Percentiles rank a stretch among this genome's conserved stretches.
Conservation (phyloP, 2,113 vertebrate species). For the Neomonachus schauinslandi region DNA sequence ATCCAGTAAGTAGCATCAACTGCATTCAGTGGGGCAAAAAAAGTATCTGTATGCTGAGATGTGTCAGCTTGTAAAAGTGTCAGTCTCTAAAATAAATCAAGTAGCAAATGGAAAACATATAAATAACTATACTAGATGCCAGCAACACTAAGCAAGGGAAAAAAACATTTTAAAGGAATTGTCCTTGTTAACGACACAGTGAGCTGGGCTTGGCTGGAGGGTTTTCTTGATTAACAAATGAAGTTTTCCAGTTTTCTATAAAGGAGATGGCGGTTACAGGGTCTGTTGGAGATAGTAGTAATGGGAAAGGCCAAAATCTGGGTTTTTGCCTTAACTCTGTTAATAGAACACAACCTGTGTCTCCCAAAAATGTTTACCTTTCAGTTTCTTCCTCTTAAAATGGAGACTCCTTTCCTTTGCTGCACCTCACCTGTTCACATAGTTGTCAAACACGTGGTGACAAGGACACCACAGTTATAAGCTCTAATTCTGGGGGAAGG, state of each 20-base stretch:
- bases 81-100: slow-evolving; percentile 81
- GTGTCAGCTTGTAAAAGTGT: slow-evolving; percentile 79
- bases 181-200: slow-evolving; percentile 70
- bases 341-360: not conserved
- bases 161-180: slow-evolving; percentile 62
- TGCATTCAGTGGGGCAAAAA: slow-evolving; percentile 63
- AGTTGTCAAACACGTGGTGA: not conserved
- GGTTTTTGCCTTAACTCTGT: not conserved
- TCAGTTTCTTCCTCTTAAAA: not conserved
- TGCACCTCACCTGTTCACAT: not conserved
- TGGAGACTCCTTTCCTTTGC: not conserved
- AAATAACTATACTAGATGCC: slow-evolving; percentile 75
- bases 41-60: slow-evolving; percentile 77
- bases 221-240: slow-evolving; percentile 21
- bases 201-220: slow-evolving; percentile 23
- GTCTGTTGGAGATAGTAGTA: not conserved
- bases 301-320: not conserved
- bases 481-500: not conserved
- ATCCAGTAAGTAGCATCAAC: slow-evolving; percentile 61
- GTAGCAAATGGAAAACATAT: slow-evolving; percentile 75
- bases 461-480: not conserved
- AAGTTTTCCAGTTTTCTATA: slow-evolving; percentile 2
- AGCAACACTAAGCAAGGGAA: slow-evolving; percentile 57
- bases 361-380: not conserved
- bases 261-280: not conserved